Base-by-base conservation (phyloP, 2,797 vertebrate genomes). In the Ptychadena robeensis region DNA sequence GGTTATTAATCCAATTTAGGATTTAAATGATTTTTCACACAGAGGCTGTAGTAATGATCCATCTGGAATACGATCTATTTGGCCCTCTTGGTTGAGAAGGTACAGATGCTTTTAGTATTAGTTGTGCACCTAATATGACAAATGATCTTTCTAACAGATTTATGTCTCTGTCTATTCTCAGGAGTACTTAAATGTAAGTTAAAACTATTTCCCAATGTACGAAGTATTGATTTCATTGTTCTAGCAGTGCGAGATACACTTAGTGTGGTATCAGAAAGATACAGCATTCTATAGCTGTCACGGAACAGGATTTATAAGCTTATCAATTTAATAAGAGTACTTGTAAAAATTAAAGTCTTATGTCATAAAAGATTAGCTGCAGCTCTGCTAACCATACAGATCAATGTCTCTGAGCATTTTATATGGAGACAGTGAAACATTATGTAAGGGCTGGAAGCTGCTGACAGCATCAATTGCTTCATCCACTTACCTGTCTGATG, bases 141-240 rank as follows among this genome's bases (percentile, higher is more conserved):
- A 85, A 85, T 85, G 78, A 71, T 78, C 59, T 81, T 81, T 80
- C 83, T 80, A 80, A 57, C 83, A 85, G 83, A 85, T 85, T 85
- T 85, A 85, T 85, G 78, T 63, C 78, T 76, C 68, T 27, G 2
- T 37, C 53, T 66, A 81, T 76, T 75, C 83, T 80, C 83, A 22
- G n/a, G 78, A 78, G 83, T 85, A 80, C 83, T 85, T 85, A 85
- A 85, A 85, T 85, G 78, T 81, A 85, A 81, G 78, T 85, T 85
- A 85, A 85, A 85, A 85, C 83, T 85, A 85, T 85, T 85, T 85
- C 72, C 83, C 83, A 81, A 81, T 85, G 78, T 85, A 85, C 37
- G 64, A 76, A 71, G 78, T 85, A 85, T 85, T 85, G 83, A 85
- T 85, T 76, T 76, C n/a, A 80, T 30, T 71, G 72, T 85, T 80